Percentiles rank a stretch among this genome's conserved stretches.
Conservation (phyloP, 2,113 vertebrate genomes). For the Ophthalmolycus amberensis region DNA sequence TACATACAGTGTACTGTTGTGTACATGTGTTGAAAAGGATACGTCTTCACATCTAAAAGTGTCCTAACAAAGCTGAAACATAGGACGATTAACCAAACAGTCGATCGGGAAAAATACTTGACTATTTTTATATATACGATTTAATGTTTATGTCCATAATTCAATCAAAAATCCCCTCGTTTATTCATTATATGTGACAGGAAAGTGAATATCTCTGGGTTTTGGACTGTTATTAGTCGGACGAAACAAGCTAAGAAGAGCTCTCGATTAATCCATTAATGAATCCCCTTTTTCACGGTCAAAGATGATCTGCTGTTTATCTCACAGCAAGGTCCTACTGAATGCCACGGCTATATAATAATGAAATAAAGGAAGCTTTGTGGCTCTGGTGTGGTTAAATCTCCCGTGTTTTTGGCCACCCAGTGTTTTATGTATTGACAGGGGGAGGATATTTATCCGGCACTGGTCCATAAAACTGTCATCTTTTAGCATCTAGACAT, state of each 20-base stretch:
- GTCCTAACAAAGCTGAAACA: not conserved
- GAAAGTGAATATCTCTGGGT: too few relatives aligned
- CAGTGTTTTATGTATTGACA: conserved; percentile 1
- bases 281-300: not conserved
- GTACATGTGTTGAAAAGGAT: not conserved
- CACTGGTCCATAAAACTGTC: conserved; percentile 49
- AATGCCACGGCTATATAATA: not conserved
- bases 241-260: too few relatives aligned
- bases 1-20: not conserved
- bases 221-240: too few relatives aligned
- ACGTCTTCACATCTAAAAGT: not conserved
- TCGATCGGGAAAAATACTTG: too few relatives aligned
- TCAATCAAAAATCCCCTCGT: too few relatives aligned
- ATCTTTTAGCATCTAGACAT: conserved; percentile 56
- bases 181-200: too few relatives aligned
- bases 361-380: not conserved
- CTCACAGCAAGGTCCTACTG: not conserved
- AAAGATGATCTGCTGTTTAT: not conserved
- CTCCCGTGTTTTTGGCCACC: not conserved
- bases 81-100: too few relatives aligned
- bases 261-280: not conserved
- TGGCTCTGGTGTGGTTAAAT: not conserved
- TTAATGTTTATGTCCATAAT: too few relatives aligned
- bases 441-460: conserved; percentile 26
- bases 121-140: too few relatives aligned